Conservation (phyloP, 2,113 vertebrate genomes). For the Phaethornis superciliosus region DNA sequence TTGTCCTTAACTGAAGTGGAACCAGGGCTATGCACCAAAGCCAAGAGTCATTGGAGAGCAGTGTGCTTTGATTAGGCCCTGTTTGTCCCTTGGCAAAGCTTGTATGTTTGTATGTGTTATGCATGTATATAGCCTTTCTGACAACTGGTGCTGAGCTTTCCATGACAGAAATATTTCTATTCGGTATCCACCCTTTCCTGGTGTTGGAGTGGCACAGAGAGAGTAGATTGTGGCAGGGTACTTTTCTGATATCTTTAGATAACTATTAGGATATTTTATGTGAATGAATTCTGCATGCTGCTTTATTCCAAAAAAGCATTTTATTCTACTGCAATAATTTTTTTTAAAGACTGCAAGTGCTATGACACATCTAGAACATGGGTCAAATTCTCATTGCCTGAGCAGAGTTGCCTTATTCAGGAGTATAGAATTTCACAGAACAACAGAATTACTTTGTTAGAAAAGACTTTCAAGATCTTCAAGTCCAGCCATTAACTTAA, state of each 20-base stretch:
- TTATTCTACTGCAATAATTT: not conserved
- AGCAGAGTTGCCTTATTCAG: not conserved
- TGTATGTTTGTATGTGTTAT: not conserved
- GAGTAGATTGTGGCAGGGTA: not conserved
- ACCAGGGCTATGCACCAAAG: rapidly evolving
- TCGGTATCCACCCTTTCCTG: not conserved
- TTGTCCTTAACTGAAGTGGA: not conserved
- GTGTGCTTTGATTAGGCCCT: not conserved
- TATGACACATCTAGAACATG: not conserved
- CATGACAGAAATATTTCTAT: not conserved
- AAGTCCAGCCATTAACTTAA: too few relatives aligned
- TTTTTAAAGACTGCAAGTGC: not conserved
- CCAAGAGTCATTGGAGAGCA: not conserved
- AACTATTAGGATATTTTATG: not conserved
- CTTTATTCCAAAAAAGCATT: not conserved
- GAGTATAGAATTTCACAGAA: not conserved
- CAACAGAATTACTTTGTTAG: too few relatives aligned
- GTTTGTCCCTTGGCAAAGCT: slow-evolving; percentile 10
- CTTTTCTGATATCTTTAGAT: not conserved
- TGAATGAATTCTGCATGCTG: not conserved
- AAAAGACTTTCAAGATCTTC: too few relatives aligned
- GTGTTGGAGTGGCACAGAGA: not conserved
- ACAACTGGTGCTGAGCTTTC: not conserved
- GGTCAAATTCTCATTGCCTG: not conserved
- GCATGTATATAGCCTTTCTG: not conserved